Evolutionary conservation across 2,888 invertebrate species (phyloP), one percentile per base, ranked within the genome.

Genomic region (Selenia dentaria): DNA sequence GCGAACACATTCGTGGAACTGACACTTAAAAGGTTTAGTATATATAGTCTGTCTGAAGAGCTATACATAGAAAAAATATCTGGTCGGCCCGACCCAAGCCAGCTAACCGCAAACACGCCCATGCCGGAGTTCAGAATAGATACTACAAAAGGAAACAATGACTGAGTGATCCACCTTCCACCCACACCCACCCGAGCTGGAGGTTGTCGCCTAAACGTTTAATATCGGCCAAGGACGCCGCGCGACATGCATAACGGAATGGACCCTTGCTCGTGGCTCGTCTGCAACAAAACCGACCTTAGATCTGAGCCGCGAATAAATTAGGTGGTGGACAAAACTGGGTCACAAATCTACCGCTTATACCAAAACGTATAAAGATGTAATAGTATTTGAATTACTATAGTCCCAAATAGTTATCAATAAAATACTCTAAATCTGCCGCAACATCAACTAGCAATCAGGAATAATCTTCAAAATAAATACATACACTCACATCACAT

Each of bases 161-260:
- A 62, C 63, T 54, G 66, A 70, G 67, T 69, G 76, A 77, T 69
- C 70, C 74, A 67, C 74, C 76, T 69, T 48, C 52, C 48, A 37
- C 68, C 62, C 55, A 47, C 57, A 59, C 62, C 62, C 68, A 34
- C 34, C 70, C 61, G 59, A 51, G 56, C 45, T 45, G 45, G 47
- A 61, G 57, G 62, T 67, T 67, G 71, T 73, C 72, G 66, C 66
- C 78, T 80, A 77, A 80, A 82, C 78, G 77, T 79, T 81, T 79
- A 76, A 85, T 81, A 73, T 82, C 79, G 86, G 86, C 76, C 85
- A 85, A 86, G 87, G 83, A 67, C 81, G 64, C 52, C 60, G 51
- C 54, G 61, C 60, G 62, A 67, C 62, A 64, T 74, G 75, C 72
- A 71, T 60, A 62, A 55, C 63, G 54, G 50, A 64, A 63, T 54